These are phyloP conservation scores for Platycheirus albimanus DNA, from an alignment of 2,888 invertebrate species.

Conservation along the genomic window DNA sequence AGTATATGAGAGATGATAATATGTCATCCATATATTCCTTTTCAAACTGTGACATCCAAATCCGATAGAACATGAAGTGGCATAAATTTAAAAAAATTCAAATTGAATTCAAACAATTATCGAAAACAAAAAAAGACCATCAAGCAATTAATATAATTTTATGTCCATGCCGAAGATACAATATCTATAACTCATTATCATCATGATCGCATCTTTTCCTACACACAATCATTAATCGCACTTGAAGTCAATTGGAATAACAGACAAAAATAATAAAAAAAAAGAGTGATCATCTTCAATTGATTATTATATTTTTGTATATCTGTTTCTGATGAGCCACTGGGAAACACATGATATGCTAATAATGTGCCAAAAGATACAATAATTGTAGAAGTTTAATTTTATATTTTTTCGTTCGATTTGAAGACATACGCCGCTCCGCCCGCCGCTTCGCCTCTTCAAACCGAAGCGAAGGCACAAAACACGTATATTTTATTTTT, in stretches of 20 bases:
- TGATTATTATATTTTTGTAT: slow-evolving; percentile 23
- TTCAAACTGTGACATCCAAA: slow-evolving; percentile 38
- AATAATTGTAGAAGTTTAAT: slow-evolving; percentile 32
- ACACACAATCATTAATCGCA: slow-evolving; percentile 50
- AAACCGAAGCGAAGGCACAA: slow-evolving; percentile 13
- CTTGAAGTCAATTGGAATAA: slow-evolving; percentile 67
- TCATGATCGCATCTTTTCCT: slow-evolving; percentile 42
- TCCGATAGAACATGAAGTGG: slow-evolving; percentile 29
- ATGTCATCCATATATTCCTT: slow-evolving; percentile 28
- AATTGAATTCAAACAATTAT: slow-evolving; percentile 30
- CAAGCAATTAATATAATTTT: slow-evolving; percentile 43
- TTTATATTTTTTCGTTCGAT: slow-evolving; percentile 24
- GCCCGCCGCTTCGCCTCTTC: slow-evolving; percentile 12
- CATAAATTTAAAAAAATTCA: slow-evolving; percentile 5
- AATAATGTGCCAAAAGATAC: slow-evolving; percentile 63
- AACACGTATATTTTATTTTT: slow-evolving; percentile 62
- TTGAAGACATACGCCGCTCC: slow-evolving; percentile 7
- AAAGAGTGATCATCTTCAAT: slow-evolving; percentile 56
- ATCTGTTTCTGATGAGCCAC: slow-evolving; percentile 30
- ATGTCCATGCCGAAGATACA: slow-evolving; percentile 26
- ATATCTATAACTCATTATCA: slow-evolving; percentile 30
- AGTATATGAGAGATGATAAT: slow-evolving; percentile 7
- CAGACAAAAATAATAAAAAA: slow-evolving; percentile 15
- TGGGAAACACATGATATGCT: slow-evolving; percentile 55
- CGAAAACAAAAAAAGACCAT: slow-evolving; percentile 8